Percentiles rank a stretch among this genome's conserved stretches.
These are phyloP conservation scores for Tiaroga cobitis DNA, from an alignment of 2,797 vertebrate genomes.

Conservation along the genomic window DNA sequence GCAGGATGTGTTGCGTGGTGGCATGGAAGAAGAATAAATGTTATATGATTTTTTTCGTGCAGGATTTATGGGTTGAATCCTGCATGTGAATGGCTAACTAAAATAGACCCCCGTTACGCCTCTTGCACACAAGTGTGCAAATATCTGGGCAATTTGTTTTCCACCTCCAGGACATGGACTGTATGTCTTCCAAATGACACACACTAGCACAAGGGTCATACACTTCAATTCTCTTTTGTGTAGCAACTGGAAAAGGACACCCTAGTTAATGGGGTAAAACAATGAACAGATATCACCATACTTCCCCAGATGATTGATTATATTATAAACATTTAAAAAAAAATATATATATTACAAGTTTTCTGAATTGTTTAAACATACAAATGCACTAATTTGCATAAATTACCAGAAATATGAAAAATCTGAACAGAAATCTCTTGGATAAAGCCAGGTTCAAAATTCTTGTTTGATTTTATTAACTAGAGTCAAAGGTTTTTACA, in stretches of 20 bases:
- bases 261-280: neutral
- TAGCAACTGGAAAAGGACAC: neutral
- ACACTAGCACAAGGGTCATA: conserved; percentile 46
- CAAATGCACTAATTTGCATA: neutral
- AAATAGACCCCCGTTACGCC: conserved; percentile 72
- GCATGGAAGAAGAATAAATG: conserved; percentile 63
- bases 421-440: neutral
- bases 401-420: neutral
- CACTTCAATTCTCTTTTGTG: neutral
- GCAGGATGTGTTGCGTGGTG: conserved; percentile 54
- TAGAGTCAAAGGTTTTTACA: neutral
- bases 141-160: conserved; percentile 70
- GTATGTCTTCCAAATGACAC: conserved; percentile 38
- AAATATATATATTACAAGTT: neutral
- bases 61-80: conserved; percentile 69
- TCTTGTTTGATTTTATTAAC: neutral
- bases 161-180: conserved; percentile 51
- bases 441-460: neutral
- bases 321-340: neutral
- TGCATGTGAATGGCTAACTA: conserved; percentile 75
- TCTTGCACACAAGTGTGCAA: conserved; percentile 68
- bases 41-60: conserved; percentile 68
- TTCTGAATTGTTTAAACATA: neutral
- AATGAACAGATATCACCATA: neutral
- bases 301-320: neutral